Evolutionary conservation across 2,113 vertebrate species (phyloP).

Genomic region (Orcinus orca): DNA sequence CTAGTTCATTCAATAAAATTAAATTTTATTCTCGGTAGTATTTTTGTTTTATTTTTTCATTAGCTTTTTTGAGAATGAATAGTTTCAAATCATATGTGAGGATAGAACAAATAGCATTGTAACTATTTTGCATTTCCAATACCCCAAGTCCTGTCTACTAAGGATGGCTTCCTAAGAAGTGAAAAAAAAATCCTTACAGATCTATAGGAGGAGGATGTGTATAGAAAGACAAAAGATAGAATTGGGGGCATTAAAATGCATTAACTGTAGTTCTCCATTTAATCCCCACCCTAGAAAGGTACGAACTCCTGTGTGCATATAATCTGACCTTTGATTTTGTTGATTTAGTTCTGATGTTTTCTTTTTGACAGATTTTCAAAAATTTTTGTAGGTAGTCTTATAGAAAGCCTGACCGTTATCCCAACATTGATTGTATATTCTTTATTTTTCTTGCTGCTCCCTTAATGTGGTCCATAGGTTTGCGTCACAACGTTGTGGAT

Average conservation of each 20-base stretch:
- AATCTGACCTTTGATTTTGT: not conserved
- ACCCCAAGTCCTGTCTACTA: not conserved
- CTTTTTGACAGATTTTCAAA: not conserved
- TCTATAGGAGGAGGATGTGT: not conserved
- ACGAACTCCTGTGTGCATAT: not conserved
- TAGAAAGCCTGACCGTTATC: not conserved
- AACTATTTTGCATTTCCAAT: not conserved
- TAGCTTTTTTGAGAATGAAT: not conserved
- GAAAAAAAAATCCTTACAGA: not conserved
- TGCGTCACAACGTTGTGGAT: not conserved
- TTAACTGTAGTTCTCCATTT: not conserved
- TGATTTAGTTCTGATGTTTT: not conserved
- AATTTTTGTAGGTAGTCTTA: not conserved
- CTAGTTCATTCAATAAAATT: not conserved
- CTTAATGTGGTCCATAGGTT: not conserved
- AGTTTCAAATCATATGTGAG: not conserved
- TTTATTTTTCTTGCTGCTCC: not conserved
- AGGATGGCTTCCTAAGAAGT: not conserved
- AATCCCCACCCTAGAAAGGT: not conserved
- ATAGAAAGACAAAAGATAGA: not conserved
- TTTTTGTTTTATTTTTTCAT: not conserved
- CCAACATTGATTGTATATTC: not conserved
- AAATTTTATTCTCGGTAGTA: not conserved
- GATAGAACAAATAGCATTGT: not conserved
- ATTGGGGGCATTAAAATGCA: not conserved